Evolutionary conservation across 2,797 vertebrate genomes (phyloP).

Genomic region (Brachymystax lenok): DNA sequence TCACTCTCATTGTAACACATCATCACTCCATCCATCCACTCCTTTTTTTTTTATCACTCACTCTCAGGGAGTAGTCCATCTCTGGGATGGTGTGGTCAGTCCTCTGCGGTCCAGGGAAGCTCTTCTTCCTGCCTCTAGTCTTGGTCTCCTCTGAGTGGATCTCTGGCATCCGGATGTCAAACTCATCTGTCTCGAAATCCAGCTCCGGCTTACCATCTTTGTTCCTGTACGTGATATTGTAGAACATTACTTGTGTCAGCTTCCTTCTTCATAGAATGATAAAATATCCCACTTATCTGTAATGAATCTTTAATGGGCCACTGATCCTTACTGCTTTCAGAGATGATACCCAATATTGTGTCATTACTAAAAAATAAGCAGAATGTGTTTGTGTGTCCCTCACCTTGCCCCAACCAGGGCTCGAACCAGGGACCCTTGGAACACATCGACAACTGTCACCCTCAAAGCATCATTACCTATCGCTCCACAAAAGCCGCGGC

Average conservation of each 20-base stretch:
- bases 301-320: neutral
- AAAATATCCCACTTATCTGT: too few relatives aligned
- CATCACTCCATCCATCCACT: neutral
- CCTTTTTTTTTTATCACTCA: constrained; percentile 52
- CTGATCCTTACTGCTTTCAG: neutral
- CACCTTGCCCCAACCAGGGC: too few relatives aligned
- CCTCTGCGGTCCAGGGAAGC: constrained; percentile 52
- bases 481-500: too few relatives aligned
- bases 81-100: constrained; percentile 71
- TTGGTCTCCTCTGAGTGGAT: constrained; percentile 70
- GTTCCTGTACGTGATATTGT: constrained; percentile 64
- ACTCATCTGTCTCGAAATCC: constrained; percentile 78
- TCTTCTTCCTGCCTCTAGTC: constrained; percentile 62
- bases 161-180: constrained; percentile 78
- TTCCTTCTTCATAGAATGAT: too few relatives aligned
- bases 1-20: neutral
- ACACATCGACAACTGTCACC: too few relatives aligned
- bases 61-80: constrained; percentile 83
- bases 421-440: too few relatives aligned
- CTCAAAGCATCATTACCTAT: too few relatives aligned
- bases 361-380: too few relatives aligned
- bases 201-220: constrained; percentile 82
- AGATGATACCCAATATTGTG: neutral
- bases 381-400: neutral
- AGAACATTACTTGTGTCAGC: neutral